Base-by-base conservation (phyloP, 2,797 vertebrate species). In the Gadopsis marmoratus region DNA sequence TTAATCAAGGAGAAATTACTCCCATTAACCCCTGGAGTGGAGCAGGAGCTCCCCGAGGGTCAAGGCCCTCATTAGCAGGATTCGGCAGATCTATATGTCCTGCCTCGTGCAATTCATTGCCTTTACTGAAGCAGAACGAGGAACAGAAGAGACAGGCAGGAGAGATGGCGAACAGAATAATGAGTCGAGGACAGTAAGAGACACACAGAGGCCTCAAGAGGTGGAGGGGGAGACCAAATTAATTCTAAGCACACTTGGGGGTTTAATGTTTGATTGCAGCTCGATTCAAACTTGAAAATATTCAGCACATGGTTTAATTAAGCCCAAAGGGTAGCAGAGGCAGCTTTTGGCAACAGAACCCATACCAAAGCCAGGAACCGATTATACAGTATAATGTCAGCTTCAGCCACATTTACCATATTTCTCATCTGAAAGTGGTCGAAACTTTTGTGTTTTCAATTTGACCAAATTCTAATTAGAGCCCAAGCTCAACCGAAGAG, bases 1-100 rank as follows among this genome's bases (percentile, higher is more conserved):
- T 88, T 81, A 86, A 91, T 87, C 51, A 82, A 68, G 74, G 37
- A 81, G 81, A 61, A 79, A 82, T 79, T 63, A 70, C 14, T 72
- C 47, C 69, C 67, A 76, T 90, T 86, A 79, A 81, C 69, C 50
- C 33, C 39, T 50, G 75, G 56, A 78, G 33, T 21, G 31, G 55
- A 79, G 77, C 60, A 26, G 70, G 74, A 59, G 65, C 33, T 12
- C 78, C 78, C 60, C 31, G 47, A 61, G 78, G 89, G 76, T 79
- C 82, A 58, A 2, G 1, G 65, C 37, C 61, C 58, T 86, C 81
- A 88, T 88, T 88, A 88, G 64, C 17, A 2, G 55, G 59, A 79
- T 50, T 68, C 45, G 55, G 56, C 13, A 13, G 54, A 84, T 89
- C 86, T 68, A 76, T 89, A 70, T 7, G 41, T 10, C 16, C 64